Evolutionary conservation across 2,113 vertebrate species (phyloP).

Genomic region (Pavo muticus): DNA sequence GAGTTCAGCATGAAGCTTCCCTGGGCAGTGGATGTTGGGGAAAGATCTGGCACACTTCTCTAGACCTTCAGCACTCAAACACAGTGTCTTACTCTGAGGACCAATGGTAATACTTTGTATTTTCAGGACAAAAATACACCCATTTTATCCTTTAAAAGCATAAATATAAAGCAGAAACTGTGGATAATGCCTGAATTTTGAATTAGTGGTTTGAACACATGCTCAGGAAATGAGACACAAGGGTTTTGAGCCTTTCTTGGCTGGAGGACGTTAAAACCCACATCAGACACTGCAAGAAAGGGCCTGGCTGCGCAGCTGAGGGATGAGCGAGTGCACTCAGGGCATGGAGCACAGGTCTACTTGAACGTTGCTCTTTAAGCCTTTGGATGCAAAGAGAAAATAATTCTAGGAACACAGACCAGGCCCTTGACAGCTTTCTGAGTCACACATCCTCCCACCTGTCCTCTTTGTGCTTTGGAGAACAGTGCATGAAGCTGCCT

Average conservation of each 20-base stretch:
- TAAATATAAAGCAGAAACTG: background rate
- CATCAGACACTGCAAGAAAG: constrained; percentile 4
- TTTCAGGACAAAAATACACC: background rate
- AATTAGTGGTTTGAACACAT: background rate
- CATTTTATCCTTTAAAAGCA: background rate
- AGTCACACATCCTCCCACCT: background rate
- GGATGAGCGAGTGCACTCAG: background rate
- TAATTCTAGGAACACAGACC: background rate
- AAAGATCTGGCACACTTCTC: background rate
- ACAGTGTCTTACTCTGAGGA: background rate
- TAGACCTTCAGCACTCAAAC: background rate
- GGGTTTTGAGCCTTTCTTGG: background rate
- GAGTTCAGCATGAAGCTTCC: background rate
- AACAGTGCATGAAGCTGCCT: background rate
- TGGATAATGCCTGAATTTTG: background rate
- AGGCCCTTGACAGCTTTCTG: background rate
- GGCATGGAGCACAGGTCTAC: background rate
- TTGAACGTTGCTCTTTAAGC: background rate
- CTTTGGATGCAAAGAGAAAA: background rate
- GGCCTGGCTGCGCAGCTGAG: background rate
- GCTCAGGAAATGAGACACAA: background rate
- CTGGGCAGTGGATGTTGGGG: fast-evolving
- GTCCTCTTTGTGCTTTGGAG: background rate
- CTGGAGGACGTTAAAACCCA: constrained; percentile 6
- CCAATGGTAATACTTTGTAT: background rate